Base-by-base conservation (phyloP, 1,140 invertebrate genomes). In the Ephestia elutella region DNA sequence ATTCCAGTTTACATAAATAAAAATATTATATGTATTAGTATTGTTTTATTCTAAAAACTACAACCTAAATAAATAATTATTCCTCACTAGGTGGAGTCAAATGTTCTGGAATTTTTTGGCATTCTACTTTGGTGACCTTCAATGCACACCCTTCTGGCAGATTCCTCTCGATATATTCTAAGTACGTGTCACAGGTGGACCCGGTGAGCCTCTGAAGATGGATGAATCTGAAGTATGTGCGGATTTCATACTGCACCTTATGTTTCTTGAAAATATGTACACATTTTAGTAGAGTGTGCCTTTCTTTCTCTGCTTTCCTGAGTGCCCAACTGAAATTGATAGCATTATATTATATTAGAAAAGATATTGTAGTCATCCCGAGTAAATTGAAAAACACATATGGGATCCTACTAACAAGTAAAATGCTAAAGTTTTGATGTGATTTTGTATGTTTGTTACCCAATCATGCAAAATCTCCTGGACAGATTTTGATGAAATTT, bases 141-240 rank as follows among this genome's bases (percentile, higher is more conserved):
- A 99, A 93, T 17, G 95, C 95, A 53, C 99, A 95, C 57, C 98
- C 98, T 92, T 99, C 98, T 0, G 98, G 98, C 63, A 99, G 90
- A 91, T 99, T 99, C 68, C 98, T 91, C 82, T 99, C 92, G 58
- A 99, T 94, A 85, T 99, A 99, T 87, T 99, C 98, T 25, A 99
- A 88, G 84, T 96, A 97, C 18, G 98, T 99, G 66, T 97, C 96
- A 51, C 97, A 94, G 18, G 98, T 99, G 8, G 97, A 98, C 17
- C 96, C 97, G 1, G 98, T 99, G 3, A 99, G 76, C 68, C 93
- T 91, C 62, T 93, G 90, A 53, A 98, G 93, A 77, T 96, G 92
- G 68, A 99, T 90, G 74, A 95, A 94, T 60, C 93, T 92, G 83
- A 94, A 98, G 85, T 99, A 96, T 10, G 98, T 99, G 74, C 98